Evolutionary conservation across 2,888 invertebrate genomes (phyloP).

Genomic region (Digitonthophagus gazella): DNA sequence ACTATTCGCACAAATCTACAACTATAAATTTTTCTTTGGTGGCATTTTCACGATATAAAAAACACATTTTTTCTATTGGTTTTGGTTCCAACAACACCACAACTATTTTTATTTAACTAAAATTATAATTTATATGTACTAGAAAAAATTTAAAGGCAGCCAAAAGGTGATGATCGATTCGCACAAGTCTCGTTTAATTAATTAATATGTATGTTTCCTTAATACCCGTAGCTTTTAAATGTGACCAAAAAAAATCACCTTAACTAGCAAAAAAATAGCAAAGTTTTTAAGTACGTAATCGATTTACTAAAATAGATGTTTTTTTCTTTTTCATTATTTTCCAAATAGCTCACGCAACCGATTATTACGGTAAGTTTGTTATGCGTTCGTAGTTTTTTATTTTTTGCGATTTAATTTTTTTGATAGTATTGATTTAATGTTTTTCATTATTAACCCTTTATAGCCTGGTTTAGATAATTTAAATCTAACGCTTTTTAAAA

Average conservation of each 20-base stretch:
- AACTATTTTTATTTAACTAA: too few relatives aligned
- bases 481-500: too few relatives aligned
- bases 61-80: too few relatives aligned
- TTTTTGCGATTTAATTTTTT: slow-evolving; percentile 23
- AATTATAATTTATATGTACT: not conserved
- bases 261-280: not conserved
- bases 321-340: slow-evolving; percentile 50
- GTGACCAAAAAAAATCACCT: not conserved
- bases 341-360: slow-evolving; percentile 88
- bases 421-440: slow-evolving; percentile 9
- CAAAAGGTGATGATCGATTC: not conserved
- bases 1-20: not conserved
- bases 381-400: slow-evolving; percentile 44
- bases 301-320: slow-evolving; percentile 32
- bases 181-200: not conserved
- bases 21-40: not conserved
- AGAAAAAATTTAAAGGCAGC: not conserved
- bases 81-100: too few relatives aligned
- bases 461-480: too few relatives aligned
- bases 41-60: too few relatives aligned
- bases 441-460: too few relatives aligned
- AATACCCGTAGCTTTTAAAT: not conserved
- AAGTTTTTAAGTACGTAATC: not conserved
- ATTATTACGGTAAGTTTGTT: slow-evolving; percentile 98
- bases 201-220: slow-evolving; percentile 30